A percentile compares a stretch with the other conserved stretches of the same genome.
Evolutionary conservation across 2,797 vertebrate genomes (phyloP).

Genomic region (Coregonus sp.): DNA sequence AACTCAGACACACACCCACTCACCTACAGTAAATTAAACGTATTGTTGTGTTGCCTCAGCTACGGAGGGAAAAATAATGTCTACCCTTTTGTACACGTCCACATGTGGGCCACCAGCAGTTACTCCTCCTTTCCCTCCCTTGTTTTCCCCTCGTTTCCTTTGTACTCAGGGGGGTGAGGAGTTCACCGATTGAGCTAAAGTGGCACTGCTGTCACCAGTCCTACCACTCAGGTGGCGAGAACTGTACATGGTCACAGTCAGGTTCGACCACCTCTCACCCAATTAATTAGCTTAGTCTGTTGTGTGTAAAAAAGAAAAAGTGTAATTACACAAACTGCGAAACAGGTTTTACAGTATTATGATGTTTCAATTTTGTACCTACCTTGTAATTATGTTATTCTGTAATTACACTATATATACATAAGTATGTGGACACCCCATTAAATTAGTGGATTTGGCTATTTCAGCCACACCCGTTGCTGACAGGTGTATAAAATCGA

Average conservation of each 20-base stretch:
- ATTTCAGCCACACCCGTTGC: no score
- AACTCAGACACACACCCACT: conserved; percentile 21
- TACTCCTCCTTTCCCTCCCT: conserved; percentile 11
- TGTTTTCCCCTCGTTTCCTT: conserved; percentile 5
- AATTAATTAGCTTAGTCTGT: not conserved
- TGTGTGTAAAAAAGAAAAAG: not conserved
- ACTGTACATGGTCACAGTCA: not conserved
- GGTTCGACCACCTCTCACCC: not conserved
- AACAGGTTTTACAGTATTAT: not conserved
- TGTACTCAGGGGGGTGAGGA: conserved; percentile 32
- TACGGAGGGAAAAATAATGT: conserved; percentile 53
- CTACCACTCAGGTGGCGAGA: not conserved
- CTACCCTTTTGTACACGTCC: conserved; percentile 54
- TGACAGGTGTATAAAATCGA: no score
- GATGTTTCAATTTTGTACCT: not conserved
- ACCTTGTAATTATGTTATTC: not conserved
- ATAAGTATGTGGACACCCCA: no score
- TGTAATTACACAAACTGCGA: not conserved
- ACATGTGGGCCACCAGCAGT: conserved; percentile 52
- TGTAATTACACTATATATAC: no score
- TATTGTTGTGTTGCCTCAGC: conserved; percentile 70
- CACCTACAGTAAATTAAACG: conserved; percentile 71
- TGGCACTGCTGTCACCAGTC: not conserved
- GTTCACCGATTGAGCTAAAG: conserved; percentile 22
- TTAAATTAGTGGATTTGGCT: no score